Conservation (phyloP, 2,113 vertebrate species). For the Todiramphus saurophagus region DNA sequence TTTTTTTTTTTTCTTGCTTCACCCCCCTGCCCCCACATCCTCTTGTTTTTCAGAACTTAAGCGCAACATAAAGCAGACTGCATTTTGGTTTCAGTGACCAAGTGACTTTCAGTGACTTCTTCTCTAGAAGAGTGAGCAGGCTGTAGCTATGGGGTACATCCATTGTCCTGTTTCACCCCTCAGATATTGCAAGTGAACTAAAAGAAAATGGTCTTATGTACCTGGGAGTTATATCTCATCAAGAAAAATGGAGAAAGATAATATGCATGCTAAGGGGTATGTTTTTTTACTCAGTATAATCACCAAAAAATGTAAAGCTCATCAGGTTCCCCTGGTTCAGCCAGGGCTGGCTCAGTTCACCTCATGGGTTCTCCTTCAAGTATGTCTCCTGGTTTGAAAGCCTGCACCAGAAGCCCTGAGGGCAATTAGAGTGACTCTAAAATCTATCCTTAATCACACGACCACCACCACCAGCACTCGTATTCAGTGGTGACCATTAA, state of each 20-base stretch:
- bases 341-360: not conserved
- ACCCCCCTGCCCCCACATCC: too few relatives aligned
- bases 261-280: not conserved
- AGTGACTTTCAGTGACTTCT: too few relatives aligned
- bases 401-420: not conserved
- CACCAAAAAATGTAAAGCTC: not conserved
- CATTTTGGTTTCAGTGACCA: not conserved
- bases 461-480: accelerated
- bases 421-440: not conserved
- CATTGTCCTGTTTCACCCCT: not conserved
- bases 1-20: not conserved
- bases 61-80: accelerated
- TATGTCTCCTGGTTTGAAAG: not conserved
- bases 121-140: not conserved
- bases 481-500: not conserved
- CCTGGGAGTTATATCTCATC: not conserved
- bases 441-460: not conserved
- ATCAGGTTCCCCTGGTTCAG: not conserved
- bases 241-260: not conserved
- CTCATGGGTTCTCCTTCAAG: not conserved
- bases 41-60: not conserved
- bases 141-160: not conserved
- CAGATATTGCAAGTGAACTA: not conserved
- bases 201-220: not conserved
- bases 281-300: not conserved